Percentiles rank a stretch among this genome's conserved stretches.
These are phyloP conservation scores for Noturus placidus DNA, from an alignment of 2,113 vertebrate genomes.

Conservation along the genomic window DNA sequence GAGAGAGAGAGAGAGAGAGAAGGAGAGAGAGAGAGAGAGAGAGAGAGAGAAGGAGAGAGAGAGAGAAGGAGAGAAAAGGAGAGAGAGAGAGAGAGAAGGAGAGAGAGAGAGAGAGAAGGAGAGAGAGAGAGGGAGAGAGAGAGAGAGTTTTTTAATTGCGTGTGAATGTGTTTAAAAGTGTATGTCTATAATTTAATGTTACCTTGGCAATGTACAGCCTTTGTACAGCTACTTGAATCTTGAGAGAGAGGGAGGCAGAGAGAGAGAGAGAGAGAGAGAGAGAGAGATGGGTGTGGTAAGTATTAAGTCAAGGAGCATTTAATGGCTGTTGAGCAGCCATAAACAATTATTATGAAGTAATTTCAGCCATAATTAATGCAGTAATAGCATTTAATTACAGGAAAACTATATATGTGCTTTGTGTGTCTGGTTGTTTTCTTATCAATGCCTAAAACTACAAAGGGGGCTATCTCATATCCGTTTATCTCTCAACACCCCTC, in stretches of 20 bases:
- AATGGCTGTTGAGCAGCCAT: slow-evolving; percentile 40
- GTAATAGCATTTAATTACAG: slow-evolving; percentile 51
- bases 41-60: background rate
- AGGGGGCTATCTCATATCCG: slow-evolving; percentile 12
- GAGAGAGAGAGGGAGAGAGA: background rate
- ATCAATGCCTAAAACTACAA: slow-evolving; percentile 3
- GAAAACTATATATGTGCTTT: slow-evolving; percentile 40
- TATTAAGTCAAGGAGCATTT: slow-evolving; percentile 32
- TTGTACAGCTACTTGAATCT: no score
- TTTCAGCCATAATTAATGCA: slow-evolving; percentile 44
- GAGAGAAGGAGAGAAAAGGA: background rate
- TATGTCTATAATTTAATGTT: no score
- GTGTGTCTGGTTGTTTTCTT: slow-evolving; percentile 30
- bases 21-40: slow-evolving; percentile 8
- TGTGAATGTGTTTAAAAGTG: no score
- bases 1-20: background rate
- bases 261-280: slow-evolving; percentile 7
- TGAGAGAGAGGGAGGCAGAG: no score
- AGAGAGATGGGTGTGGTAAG: slow-evolving; percentile 31
- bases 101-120: no score
- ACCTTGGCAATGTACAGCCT: no score
- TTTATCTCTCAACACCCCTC: no score
- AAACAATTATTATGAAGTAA: slow-evolving; percentile 31
- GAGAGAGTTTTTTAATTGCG: no score
- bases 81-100: background rate